These are phyloP conservation scores for Actinernus sp. DNA, from an alignment of 92 coral and sea anemone genomes.

Conservation along the genomic window DNA sequence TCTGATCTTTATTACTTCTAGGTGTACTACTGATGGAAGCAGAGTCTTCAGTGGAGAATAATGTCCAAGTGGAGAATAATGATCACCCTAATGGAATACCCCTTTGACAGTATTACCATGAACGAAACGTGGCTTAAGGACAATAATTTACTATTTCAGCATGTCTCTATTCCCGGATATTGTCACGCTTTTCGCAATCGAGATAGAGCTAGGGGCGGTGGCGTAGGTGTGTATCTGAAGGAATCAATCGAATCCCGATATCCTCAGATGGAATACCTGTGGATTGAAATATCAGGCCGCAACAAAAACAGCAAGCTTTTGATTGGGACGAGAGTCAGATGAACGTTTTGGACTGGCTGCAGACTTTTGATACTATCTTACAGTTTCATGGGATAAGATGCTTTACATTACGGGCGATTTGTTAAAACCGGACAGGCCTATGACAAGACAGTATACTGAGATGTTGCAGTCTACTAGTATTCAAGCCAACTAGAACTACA, in stretches of 20 bases:
- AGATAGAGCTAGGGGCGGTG: conserved; percentile 11
- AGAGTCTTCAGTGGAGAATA: too few relatives aligned
- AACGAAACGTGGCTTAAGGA: conserved; percentile 33
- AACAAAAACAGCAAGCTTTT: conserved; percentile 51
- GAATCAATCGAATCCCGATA: conserved; percentile 30
- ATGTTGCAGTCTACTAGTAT: conserved; percentile 6
- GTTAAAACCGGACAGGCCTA: conserved; percentile 5
- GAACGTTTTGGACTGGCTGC: too few relatives aligned
- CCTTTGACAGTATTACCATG: conserved; percentile 19
- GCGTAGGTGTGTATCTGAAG: conserved; percentile 9
- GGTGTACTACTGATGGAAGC: too few relatives aligned
- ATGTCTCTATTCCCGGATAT: conserved; percentile 45
- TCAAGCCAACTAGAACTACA: conserved; percentile 30
- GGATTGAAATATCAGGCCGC: conserved; percentile 48
- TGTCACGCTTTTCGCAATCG: conserved; percentile 21
- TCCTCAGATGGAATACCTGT: conserved; percentile 50
- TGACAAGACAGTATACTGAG: conserved; percentile 22
- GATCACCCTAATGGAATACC: neutral
- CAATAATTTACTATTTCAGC: conserved; percentile 14
- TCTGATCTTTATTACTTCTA: too few relatives aligned
- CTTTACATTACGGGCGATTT: conserved; percentile 59
- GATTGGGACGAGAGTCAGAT: too few relatives aligned
- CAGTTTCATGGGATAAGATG: conserved; percentile 64
- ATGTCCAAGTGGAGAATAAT: conserved; percentile 34
- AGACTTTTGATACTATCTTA: too few relatives aligned